Conservation (phyloP, 2,888 invertebrate species). For the Ormyrus pomaceus region DNA sequence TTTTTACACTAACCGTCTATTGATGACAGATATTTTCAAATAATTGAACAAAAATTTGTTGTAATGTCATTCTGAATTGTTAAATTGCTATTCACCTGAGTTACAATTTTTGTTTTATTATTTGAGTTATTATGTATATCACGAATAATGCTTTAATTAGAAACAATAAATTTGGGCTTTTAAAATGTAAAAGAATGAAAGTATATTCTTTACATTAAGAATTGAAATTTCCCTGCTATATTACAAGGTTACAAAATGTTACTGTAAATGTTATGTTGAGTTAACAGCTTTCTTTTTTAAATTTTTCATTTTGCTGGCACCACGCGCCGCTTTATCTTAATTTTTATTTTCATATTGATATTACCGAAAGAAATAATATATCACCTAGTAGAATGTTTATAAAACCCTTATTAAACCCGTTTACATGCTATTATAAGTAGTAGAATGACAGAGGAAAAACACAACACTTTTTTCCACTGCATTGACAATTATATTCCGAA, state of each 20-base stretch:
- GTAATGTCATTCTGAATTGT: background rate
- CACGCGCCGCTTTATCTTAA: conserved; percentile 24
- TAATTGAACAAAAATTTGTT: conserved; percentile 6
- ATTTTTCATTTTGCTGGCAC: conserved; percentile 27
- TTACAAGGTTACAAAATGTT: conserved; percentile 43
- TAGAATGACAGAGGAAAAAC: conserved; percentile 36
- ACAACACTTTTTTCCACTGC: conserved; percentile 20
- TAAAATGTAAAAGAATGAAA: conserved; percentile 35
- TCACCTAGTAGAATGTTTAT: conserved; percentile 52
- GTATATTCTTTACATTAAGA: conserved; percentile 36
- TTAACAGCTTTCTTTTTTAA: conserved; percentile 31
- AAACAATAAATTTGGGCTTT: conserved; percentile 46
- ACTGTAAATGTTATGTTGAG: conserved; percentile 14
- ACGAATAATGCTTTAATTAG: conserved; percentile 39
- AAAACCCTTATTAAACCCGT: conserved; percentile 51
- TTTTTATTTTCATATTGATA: conserved; percentile 40
- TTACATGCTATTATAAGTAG: conserved; percentile 48
- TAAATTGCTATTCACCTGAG: conserved; percentile 18
- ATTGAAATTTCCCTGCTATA: conserved; percentile 33
- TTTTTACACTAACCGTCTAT: conserved; percentile 35
- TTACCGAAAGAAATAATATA: conserved; percentile 44
- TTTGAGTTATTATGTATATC: conserved; percentile 42
- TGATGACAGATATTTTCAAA: conserved; percentile 3
- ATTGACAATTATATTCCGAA: conserved; percentile 22
- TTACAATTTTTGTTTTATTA: conserved; percentile 38